A percentile compares a stretch with the other conserved stretches of the same genome.
phyloP scores from a whole-genome alignment of 2,888 invertebrate species.

The Athalia circularis region DNA sequence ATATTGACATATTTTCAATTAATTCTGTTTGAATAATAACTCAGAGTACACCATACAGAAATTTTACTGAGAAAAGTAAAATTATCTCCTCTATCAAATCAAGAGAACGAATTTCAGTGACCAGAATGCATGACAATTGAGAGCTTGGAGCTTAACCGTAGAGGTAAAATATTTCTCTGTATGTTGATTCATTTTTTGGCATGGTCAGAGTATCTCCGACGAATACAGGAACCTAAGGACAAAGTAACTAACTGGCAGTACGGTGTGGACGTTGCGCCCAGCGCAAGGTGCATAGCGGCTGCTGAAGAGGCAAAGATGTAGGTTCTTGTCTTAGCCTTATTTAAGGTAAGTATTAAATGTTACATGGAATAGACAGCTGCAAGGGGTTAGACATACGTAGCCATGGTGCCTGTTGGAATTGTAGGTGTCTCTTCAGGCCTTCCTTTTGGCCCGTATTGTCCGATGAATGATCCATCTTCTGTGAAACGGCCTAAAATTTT shows the following conservation, averaged over 20 bases:
- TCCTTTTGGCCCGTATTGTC: conserved; percentile 90
- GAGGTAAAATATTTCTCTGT: background rate
- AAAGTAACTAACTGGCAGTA: conserved; percentile 71
- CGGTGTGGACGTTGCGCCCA: conserved; percentile 71
- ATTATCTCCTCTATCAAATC: background rate
- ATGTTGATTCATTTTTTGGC: background rate
- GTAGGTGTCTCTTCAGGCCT: conserved; percentile 75
- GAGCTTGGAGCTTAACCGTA: conserved; percentile 2
- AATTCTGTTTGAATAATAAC: background rate
- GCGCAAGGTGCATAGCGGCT: conserved; percentile 71
- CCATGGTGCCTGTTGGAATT: conserved; percentile 77
- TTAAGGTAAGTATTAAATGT: conserved; percentile 68
- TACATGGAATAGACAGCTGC: conserved; percentile 22
- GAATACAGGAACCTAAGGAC: conserved; percentile 67
- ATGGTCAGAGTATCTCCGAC: conserved; percentile 26
- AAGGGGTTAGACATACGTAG: conserved; percentile 79
- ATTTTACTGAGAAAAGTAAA: background rate
- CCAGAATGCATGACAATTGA: background rate
- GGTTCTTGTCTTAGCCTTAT: conserved; percentile 66
- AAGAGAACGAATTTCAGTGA: conserved; percentile 43
- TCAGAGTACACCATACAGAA: background rate
- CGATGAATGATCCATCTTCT: conserved; percentile 98
- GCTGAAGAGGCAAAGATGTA: conserved; percentile 63
- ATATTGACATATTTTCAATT: conserved; percentile 29
- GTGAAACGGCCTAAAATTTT: conserved; percentile 87